Evolutionary conservation across 2,888 invertebrate species (phyloP).

Genomic region (Temnothorax unifasciatus): DNA sequence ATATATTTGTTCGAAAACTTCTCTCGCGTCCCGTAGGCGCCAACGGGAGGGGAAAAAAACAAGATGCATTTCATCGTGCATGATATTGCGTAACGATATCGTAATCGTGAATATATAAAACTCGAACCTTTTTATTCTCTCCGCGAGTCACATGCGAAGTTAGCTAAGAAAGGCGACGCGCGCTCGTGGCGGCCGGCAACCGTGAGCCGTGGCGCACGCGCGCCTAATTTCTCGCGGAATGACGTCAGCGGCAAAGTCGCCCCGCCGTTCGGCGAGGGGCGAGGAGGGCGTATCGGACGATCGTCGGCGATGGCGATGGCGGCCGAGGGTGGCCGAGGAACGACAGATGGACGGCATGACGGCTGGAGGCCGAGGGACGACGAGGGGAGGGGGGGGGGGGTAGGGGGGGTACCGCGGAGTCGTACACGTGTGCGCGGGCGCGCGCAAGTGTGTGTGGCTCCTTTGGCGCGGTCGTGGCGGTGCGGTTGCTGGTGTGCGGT

Average conservation of each 20-base stretch:
- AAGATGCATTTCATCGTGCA: not conserved
- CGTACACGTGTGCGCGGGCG: conserved; percentile 79
- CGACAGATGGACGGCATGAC: not conserved
- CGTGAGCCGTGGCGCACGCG: conserved; percentile 45
- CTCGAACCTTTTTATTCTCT: not conserved
- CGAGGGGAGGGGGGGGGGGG: conserved; percentile 34
- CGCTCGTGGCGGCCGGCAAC: conserved; percentile 25
- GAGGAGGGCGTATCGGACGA: not conserved
- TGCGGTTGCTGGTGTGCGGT: conserved; percentile 61
- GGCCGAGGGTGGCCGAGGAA: not conserved
- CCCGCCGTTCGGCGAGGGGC: not conserved
- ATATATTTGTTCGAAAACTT: not conserved
- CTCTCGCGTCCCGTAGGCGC: not conserved
- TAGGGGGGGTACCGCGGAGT: conserved; percentile 40
- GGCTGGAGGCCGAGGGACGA: conserved; percentile 17
- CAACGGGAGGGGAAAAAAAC: not conserved
- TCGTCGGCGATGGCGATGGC: not conserved
- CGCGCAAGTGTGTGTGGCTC: conserved; percentile 72
- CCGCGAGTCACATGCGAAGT: not conserved
- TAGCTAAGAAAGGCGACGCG: not conserved
- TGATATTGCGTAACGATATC: not conserved
- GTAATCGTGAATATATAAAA: not conserved
- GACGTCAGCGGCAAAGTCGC: conserved; percentile 76
- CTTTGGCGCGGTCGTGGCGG: conserved; percentile 62
- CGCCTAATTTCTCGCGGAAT: conserved; percentile 46